Percentiles rank a stretch among this genome's conserved stretches.
These are phyloP conservation scores for Protophormia terraenovae DNA, from an alignment of 2,888 invertebrate species.

Conservation along the genomic window DNA sequence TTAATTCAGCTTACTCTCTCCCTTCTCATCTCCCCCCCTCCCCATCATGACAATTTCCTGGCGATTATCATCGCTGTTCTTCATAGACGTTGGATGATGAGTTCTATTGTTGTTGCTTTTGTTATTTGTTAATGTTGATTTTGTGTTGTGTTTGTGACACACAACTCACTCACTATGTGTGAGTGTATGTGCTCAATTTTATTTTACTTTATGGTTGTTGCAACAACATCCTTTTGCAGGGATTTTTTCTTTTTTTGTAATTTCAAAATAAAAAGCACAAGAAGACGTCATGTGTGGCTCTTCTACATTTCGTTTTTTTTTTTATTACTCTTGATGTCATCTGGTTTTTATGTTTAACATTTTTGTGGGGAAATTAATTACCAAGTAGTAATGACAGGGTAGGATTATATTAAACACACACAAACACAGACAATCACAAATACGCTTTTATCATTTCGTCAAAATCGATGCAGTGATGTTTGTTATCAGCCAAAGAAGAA, in stretches of 20 bases:
- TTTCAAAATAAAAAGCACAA: constrained; percentile 34
- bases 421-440: constrained; percentile 10
- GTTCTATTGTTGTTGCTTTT: constrained; percentile 61
- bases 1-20: not conserved
- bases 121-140: constrained; percentile 67
- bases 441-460: constrained; percentile 52
- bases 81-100: constrained; percentile 32
- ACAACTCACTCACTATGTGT: no score
- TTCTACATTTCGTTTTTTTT: constrained; percentile 49
- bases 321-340: constrained; percentile 65
- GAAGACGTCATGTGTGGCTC: constrained; percentile 67
- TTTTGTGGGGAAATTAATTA: constrained; percentile 69
- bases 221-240: constrained; percentile 58
- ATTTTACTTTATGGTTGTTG: constrained; percentile 22
- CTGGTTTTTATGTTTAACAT: constrained; percentile 66
- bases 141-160: constrained; percentile 66
- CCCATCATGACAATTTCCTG: constrained; percentile 38
- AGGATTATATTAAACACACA: constrained; percentile 24
- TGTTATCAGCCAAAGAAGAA: constrained; percentile 52
- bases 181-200: constrained; percentile 4
- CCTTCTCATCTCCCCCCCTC: not conserved
- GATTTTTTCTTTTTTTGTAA: constrained; percentile 42
- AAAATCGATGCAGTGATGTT: constrained; percentile 23
- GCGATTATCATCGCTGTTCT: constrained; percentile 30
- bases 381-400: constrained; percentile 63